Evolutionary conservation across 2,113 vertebrate species (phyloP).

Genomic region (Caretta caretta): DNA sequence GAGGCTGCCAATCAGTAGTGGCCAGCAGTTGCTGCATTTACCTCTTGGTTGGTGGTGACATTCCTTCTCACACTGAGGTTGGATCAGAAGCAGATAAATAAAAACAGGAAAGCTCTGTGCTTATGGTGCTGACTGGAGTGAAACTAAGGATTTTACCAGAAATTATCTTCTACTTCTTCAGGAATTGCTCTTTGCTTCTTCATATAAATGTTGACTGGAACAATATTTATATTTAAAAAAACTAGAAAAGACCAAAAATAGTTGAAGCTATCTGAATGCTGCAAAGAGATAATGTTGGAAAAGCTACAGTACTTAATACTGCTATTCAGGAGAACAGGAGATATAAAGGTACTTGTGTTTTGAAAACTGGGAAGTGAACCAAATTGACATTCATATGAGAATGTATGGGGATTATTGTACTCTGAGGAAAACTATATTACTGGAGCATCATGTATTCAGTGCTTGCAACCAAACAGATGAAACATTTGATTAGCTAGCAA

Average conservation of each 20-base stretch:
- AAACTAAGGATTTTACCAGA: neutral
- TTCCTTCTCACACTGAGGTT: neutral
- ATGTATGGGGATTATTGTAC: rapidly evolving
- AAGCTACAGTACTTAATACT: neutral
- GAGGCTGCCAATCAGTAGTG: neutral
- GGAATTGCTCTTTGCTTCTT: rapidly evolving
- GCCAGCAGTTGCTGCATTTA: neutral
- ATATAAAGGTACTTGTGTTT: rapidly evolving
- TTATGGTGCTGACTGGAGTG: neutral
- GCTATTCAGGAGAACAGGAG: neutral
- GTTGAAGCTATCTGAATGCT: neutral
- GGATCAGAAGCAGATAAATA: slow-evolving; percentile 6
- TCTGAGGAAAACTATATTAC: rapidly evolving
- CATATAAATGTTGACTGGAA: rapidly evolving
- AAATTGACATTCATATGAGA: neutral
- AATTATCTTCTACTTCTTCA: neutral
- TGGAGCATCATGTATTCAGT: neutral
- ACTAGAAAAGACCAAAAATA: neutral
- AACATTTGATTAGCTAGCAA: neutral
- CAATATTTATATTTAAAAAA: neutral
- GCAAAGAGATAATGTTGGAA: neutral
- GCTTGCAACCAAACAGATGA: neutral
- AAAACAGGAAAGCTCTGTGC: neutral
- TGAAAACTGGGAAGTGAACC: neutral
- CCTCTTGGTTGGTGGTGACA: neutral